Percentiles rank a stretch among this genome's conserved stretches.
phyloP scores from a whole-genome alignment of 2,888 invertebrate species.

The Lamproptera curius region DNA sequence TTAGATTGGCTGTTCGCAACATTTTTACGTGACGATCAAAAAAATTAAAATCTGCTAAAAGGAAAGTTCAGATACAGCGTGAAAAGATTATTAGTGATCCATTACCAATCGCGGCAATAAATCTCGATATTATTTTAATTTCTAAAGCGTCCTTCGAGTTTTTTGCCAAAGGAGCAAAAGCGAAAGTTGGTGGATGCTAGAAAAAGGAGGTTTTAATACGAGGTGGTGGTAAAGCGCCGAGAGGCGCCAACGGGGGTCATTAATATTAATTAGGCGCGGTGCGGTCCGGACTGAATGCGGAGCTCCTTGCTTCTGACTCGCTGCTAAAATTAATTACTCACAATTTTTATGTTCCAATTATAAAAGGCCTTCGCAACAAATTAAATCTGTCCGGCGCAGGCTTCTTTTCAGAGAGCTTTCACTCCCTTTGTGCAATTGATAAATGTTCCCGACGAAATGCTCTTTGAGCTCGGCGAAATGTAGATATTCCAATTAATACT shows the following conservation, averaged over 20 bases:
- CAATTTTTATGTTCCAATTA: slow-evolving; percentile 79
- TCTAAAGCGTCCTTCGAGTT: slow-evolving; percentile 4
- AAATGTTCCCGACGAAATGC: slow-evolving; percentile 71
- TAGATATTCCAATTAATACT: slow-evolving; percentile 44
- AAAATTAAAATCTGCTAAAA: not conserved
- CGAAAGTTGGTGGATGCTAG: slow-evolving; percentile 43
- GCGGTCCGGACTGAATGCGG: slow-evolving; percentile 63
- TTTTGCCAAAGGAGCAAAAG: slow-evolving; percentile 4
- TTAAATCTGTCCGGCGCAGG: slow-evolving; percentile 78
- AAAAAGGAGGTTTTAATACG: slow-evolving; percentile 48
- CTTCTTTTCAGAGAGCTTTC: slow-evolving; percentile 76
- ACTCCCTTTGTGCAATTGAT: slow-evolving; percentile 77
- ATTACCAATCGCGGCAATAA: not conserved
- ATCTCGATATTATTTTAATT: not conserved
- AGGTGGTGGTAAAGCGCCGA: slow-evolving; percentile 29
- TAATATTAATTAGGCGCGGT: slow-evolving; percentile 76
- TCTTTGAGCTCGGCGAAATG: slow-evolving; percentile 64
- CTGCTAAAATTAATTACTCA: slow-evolving; percentile 78
- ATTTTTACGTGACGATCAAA: no score
- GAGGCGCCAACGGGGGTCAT: slow-evolving; percentile 64
- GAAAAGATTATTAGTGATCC: not conserved
- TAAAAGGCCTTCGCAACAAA: slow-evolving; percentile 79
- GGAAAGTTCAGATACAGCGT: slow-evolving; percentile 1
- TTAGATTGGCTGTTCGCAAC: no score
- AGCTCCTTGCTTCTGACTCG: slow-evolving; percentile 76